Evolutionary conservation across 2,888 invertebrate species (phyloP).

Genomic region (Noctua janthina): DNA sequence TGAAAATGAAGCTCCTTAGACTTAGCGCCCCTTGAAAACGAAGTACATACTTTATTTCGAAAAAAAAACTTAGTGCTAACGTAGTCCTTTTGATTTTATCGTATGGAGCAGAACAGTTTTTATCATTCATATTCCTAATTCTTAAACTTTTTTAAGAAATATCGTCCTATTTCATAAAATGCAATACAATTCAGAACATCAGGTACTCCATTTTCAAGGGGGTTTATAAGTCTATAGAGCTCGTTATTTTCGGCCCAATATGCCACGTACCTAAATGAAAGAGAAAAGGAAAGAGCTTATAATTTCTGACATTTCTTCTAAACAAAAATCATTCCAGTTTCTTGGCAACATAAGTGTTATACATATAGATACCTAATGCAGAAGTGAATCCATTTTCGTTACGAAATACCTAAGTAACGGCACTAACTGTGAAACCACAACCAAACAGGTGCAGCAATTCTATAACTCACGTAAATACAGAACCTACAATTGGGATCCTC

Average conservation of each 20-base stretch:
- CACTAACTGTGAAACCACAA: conserved; percentile 18
- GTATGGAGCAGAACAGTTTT: no score
- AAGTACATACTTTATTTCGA: no score
- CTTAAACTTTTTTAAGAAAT: no score
- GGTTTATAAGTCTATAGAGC: background rate
- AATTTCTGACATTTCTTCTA: background rate
- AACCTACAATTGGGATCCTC: conserved; percentile 42
- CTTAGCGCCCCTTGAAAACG: no score
- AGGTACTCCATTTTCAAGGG: no score
- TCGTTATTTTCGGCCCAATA: background rate
- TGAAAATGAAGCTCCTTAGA: background rate
- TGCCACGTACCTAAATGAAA: background rate
- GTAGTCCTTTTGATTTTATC: no score
- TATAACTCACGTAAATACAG: conserved; percentile 34
- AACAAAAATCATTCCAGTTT: background rate
- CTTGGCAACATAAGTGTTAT: background rate
- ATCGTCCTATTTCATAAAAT: no score
- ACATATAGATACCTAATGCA: background rate
- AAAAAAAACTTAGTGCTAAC: no score
- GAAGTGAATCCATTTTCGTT: conserved; percentile 14
- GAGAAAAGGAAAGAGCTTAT: background rate
- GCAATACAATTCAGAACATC: no score
- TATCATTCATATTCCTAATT: no score
- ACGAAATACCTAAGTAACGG: conserved; percentile 25
- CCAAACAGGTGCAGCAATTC: conserved; percentile 30